phyloP scores from a whole-genome alignment of 2,888 invertebrate species.

The Entomobrya proxima region DNA sequence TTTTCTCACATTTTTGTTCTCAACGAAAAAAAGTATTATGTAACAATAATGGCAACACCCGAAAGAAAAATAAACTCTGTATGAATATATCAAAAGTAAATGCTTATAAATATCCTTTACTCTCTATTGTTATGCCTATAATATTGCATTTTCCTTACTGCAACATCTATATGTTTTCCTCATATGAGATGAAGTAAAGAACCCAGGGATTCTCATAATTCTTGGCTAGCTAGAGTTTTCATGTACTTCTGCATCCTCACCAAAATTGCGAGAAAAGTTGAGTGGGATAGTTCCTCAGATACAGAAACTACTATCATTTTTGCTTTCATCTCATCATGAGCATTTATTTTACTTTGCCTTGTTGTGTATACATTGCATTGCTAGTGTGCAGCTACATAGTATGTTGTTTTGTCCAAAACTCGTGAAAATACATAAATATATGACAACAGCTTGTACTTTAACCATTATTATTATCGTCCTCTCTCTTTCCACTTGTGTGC shows the following conservation, averaged over 20 bases:
- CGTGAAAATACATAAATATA: conserved; percentile 36
- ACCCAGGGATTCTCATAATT: conserved; percentile 45
- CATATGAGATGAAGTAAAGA: conserved; percentile 16
- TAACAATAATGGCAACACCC: not conserved
- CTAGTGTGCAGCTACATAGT: not conserved
- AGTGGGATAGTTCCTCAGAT: not conserved
- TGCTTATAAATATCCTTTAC: not conserved
- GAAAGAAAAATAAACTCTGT: too few species aligned
- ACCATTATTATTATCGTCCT: conserved; percentile 46
- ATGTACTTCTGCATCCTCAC: conserved; percentile 4
- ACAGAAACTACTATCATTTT: conserved; percentile 24
- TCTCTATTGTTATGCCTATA: not conserved
- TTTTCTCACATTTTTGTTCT: not conserved
- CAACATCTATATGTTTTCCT: not conserved
- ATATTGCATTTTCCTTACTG: not conserved
- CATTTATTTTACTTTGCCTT: not conserved
- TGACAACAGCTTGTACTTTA: conserved; percentile 44
- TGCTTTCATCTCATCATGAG: not conserved
- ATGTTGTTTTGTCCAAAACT: not conserved
- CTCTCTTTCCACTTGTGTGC: conserved; percentile 42
- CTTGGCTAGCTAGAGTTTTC: not conserved
- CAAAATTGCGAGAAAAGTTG: not conserved
- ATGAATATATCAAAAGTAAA: not conserved
- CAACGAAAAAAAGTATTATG: not conserved
- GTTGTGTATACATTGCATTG: not conserved